Percentiles rank a stretch among this genome's conserved stretches.
Conservation (phyloP, 2,888 invertebrate genomes). For the Ametastegia equiseti region DNA sequence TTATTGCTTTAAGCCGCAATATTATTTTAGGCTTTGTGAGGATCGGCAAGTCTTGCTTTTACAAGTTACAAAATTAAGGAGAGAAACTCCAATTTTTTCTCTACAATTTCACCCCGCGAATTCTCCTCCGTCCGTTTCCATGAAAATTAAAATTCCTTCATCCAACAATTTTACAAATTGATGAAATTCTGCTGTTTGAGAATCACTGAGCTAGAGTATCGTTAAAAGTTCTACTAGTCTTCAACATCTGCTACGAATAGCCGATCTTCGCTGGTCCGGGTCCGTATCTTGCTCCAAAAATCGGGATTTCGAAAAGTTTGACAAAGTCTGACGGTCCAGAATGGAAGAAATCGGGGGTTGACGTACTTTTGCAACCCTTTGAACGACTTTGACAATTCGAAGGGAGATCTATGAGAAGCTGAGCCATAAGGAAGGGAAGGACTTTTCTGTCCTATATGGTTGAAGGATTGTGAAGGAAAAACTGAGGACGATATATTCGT, state of each 20-base stretch:
- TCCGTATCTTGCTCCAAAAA: background rate
- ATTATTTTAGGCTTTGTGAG: slow-evolving; percentile 56
- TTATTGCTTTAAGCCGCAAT: slow-evolving; percentile 63
- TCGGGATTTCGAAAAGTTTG: too few species aligned
- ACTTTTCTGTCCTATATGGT: background rate
- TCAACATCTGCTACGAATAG: background rate
- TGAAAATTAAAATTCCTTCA: background rate
- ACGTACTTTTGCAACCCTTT: background rate
- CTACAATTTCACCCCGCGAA: background rate
- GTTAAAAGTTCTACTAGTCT: slow-evolving; percentile 3
- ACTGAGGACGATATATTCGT: slow-evolving; percentile 7
- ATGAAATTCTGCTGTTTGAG: background rate
- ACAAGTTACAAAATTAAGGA: slow-evolving; percentile 14
- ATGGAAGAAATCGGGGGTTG: background rate
- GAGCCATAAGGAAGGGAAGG: background rate
- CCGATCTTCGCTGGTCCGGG: background rate
- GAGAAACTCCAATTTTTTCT: background rate
- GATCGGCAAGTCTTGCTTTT: background rate
- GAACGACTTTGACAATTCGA: slow-evolving; percentile 10
- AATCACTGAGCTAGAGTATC: slow-evolving; percentile 13
- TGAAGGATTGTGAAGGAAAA: background rate
- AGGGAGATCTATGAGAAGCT: background rate
- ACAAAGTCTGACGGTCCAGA: too few species aligned
- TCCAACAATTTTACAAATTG: background rate
- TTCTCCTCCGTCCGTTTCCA: background rate